Percentiles rank a stretch among this genome's conserved stretches.
Conservation (phyloP, 2,888 invertebrate species). For the Protodeltote pygarga region DNA sequence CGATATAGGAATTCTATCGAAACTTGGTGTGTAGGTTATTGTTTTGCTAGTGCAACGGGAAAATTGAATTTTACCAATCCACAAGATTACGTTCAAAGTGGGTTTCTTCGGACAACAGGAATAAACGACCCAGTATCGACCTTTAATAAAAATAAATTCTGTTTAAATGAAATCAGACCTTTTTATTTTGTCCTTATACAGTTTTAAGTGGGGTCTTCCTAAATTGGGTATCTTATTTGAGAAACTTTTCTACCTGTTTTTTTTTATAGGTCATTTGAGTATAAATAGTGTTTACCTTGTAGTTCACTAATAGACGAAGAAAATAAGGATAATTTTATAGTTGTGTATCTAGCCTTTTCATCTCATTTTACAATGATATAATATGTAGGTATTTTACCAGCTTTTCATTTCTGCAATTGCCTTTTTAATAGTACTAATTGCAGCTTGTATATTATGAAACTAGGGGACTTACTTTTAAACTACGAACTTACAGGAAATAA, state of each 20-base stretch:
- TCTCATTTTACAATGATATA: no score
- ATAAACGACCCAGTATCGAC: slow-evolving; percentile 32
- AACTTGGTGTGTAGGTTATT: slow-evolving; percentile 58
- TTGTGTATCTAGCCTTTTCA: no score
- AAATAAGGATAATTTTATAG: slow-evolving; percentile 4
- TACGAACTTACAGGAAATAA: no score
- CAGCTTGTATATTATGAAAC: no score
- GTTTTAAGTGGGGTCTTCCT: slow-evolving; percentile 43
- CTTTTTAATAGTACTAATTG: no score
- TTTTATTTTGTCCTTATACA: slow-evolving; percentile 41
- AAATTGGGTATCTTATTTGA: slow-evolving; percentile 49
- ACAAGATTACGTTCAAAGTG: slow-evolving; percentile 56
- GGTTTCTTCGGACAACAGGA: slow-evolving; percentile 30
- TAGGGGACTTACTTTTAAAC: no score
- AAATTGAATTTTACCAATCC: slow-evolving; percentile 66
- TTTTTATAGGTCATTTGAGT: slow-evolving; percentile 32
- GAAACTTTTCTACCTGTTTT: slow-evolving; percentile 37
- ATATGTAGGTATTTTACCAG: no score
- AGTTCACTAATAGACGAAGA: no score
- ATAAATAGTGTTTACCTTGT: slow-evolving; percentile 33
- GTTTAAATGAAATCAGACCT: slow-evolving; percentile 49
- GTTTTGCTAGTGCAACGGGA: slow-evolving; percentile 59
- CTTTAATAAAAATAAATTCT: slow-evolving; percentile 50
- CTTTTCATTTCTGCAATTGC: no score
- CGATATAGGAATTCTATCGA: slow-evolving; percentile 47